Conservation (phyloP, 2,797 vertebrate species). For the Pampus argenteus region DNA sequence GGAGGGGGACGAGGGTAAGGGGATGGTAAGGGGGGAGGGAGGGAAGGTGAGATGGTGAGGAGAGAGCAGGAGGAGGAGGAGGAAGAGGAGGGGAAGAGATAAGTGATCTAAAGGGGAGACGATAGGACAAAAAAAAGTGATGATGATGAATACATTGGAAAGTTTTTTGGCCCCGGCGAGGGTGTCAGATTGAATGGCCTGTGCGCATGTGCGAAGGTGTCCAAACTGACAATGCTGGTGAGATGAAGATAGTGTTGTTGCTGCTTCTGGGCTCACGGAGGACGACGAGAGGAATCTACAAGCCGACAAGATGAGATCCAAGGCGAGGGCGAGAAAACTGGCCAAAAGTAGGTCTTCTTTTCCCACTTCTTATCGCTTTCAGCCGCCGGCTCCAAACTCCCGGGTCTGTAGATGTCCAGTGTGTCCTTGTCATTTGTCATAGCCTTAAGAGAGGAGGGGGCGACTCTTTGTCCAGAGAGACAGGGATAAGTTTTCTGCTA, state of each 20-base stretch:
- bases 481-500: conserved; percentile 68
- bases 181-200: conserved; percentile 99
- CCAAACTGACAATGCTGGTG: conserved; percentile 99
- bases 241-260: conserved; percentile 99
- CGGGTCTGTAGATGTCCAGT: conserved; percentile 71
- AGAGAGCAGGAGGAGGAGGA: conserved; percentile 82
- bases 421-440: conserved; percentile 85
- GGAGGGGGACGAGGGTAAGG: conserved; percentile 51
- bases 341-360: conserved; percentile 95
- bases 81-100: conserved; percentile 91
- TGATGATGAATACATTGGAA: conserved; percentile 99
- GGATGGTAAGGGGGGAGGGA: conserved; percentile 50
- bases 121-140: conserved; percentile 91
- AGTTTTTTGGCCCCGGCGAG: conserved; percentile 99
- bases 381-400: conserved; percentile 77
- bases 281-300: conserved; percentile 97
- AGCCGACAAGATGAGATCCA: conserved; percentile 98
- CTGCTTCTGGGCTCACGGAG: conserved; percentile 98
- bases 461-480: conserved; percentile 77
- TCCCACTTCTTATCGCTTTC: conserved; percentile 75
- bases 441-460: conserved; percentile 76
- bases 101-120: conserved; percentile 95
- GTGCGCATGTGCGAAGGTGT: conserved; percentile 99
- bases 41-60: conserved; percentile 71
- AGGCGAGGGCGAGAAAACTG: conserved; percentile 99